Conservation (phyloP, 2,888 invertebrate genomes). For the Drosophila diplacantha region DNA sequence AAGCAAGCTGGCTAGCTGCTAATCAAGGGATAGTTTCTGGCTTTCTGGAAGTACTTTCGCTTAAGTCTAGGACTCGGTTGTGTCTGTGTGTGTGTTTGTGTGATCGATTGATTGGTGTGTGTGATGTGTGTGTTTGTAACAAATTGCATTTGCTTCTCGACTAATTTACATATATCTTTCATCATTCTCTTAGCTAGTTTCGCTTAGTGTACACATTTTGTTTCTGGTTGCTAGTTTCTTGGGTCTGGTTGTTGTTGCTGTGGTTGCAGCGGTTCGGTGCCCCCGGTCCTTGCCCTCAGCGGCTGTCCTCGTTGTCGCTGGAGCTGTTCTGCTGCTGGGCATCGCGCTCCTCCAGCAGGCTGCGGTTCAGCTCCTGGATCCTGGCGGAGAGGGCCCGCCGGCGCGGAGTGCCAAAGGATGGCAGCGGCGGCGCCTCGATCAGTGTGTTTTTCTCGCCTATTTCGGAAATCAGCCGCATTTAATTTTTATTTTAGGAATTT, state of each 20-base stretch:
- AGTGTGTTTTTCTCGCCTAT: conserved; percentile 89
- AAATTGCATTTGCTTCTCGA: conserved; percentile 54
- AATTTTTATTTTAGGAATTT: conserved; percentile 22
- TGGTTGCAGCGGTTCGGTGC: conserved; percentile 44
- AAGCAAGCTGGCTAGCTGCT: conserved; percentile 48
- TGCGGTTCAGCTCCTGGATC: conserved; percentile 78
- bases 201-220: conserved; percentile 48
- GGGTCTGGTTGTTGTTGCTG: conserved; percentile 59
- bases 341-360: conserved; percentile 76
- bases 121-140: conserved; percentile 50
- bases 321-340: conserved; percentile 76
- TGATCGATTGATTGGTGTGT: conserved; percentile 23
- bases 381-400: conserved; percentile 78
- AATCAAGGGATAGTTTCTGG: conserved; percentile 42
- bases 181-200: conserved; percentile 53
- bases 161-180: conserved; percentile 65
- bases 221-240: conserved; percentile 13
- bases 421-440: conserved; percentile 83
- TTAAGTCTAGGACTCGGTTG: conserved; percentile 51
- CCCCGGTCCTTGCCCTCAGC: conserved; percentile 48
- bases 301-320: conserved; percentile 77
- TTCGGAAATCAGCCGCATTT: conserved; percentile 39
- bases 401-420: conserved; percentile 77
- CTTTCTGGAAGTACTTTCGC: conserved; percentile 40
- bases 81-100: no score